Evolutionary conservation across 2,113 vertebrate species (phyloP).

Genomic region (Heliornis fulica): DNA sequence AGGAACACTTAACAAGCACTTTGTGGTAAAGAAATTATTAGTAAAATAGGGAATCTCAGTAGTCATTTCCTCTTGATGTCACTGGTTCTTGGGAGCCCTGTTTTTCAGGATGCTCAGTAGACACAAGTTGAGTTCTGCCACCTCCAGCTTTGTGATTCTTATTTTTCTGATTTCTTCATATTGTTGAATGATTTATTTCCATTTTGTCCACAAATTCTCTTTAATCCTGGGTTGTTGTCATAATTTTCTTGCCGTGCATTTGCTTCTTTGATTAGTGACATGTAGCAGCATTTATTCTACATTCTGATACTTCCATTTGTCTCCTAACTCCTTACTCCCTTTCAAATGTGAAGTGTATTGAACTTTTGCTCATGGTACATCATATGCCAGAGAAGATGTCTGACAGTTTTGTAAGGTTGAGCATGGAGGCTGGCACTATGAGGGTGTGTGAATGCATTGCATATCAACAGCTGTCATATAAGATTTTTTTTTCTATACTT

Average conservation of each 20-base stretch:
- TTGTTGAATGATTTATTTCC: constrained; percentile 39
- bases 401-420: constrained; percentile 18
- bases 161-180: constrained; percentile 18
- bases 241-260: constrained; percentile 18
- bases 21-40: neutral
- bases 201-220: neutral
- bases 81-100: neutral
- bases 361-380: neutral
- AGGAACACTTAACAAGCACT: neutral
- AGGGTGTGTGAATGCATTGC: neutral
- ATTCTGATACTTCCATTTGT: constrained; percentile 21
- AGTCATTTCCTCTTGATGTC: neutral
- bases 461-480: neutral
- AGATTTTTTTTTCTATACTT: neutral
- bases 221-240: neutral
- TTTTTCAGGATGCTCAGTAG: neutral
- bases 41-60: neutral
- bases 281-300: constrained; percentile 21
- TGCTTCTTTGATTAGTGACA: constrained; percentile 7
- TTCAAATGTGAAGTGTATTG: constrained; percentile 34
- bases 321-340: neutral
- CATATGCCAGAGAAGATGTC: neutral
- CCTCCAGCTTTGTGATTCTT: neutral
- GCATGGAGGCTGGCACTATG: neutral
- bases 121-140: neutral